Base-by-base conservation (phyloP, 64 coral and sea anemone genomes). In the Anthopleura sola region DNA sequence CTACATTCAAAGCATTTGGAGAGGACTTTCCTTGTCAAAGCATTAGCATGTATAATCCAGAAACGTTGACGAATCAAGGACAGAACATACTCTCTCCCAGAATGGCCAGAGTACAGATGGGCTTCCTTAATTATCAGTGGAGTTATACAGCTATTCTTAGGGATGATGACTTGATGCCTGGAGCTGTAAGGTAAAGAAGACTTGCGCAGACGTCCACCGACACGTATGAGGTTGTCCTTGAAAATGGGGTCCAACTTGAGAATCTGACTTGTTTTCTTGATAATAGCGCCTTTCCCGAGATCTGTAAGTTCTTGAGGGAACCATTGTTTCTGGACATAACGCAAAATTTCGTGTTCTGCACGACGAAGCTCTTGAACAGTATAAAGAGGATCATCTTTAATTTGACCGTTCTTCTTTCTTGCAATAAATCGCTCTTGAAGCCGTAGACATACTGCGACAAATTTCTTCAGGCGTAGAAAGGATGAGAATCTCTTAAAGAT, bases 121-220 rank as follows among this genome's bases (percentile, higher is more conserved):
- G 36, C 40, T 82, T 90, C 37, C 14, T 76, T 0, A 20, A 83
- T 84, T 36, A 90, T 85, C 1, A 90, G 53, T 4, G 18, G 13
- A 0, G 81, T 40, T 3, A 90, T 38, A 14, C 32, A 36, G 57
- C 20, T 74, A 13, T 50, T 75, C 28, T 89, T 84, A 0, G 88
- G 88, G 3, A 90, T 1, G 37, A 90, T 90, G 23, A 83, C 39
- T 75, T 80, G 80, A 76, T 90, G 80, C 47, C 49, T 90, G 19
- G 88, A 68, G 24, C 84, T 23, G 28, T 75, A 74, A 19, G 82
- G 21, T 34, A 78, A 74, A 0, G 69, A 54, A 2, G 82, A 24
- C 49, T 21, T 78, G 36, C 44, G 33, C 88, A 46, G n/a, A n/a
- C n/a, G n/a, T n/a, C n/a, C n/a, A n/a, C n/a, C n/a, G n/a, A n/a